A percentile compares a stretch with the other conserved stretches of the same genome.
phyloP scores from a whole-genome alignment of 2,888 invertebrate species.

The Gisinianus flammeolus region DNA sequence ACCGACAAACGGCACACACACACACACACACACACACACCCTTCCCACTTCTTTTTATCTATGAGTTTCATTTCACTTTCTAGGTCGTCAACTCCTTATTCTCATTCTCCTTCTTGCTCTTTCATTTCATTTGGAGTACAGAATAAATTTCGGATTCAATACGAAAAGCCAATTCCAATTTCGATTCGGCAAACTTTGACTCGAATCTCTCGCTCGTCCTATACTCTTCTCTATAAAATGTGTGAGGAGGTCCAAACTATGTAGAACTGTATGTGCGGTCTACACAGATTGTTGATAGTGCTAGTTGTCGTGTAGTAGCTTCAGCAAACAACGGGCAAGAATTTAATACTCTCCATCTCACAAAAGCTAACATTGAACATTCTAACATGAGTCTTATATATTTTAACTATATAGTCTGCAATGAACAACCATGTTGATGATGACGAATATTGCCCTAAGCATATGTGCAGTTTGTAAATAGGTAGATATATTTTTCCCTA shows the following conservation, averaged over 20 bases:
- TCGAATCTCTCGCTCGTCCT: too few species aligned
- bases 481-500: not conserved
- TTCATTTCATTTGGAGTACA: not conserved
- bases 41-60: too few species aligned
- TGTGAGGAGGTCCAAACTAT: too few species aligned
- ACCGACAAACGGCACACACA: not conserved
- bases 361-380: not conserved
- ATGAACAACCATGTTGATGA: not conserved
- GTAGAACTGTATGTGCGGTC: too few species aligned
- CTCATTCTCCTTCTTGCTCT: not conserved
- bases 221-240: too few species aligned
- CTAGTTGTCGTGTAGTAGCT: too few species aligned
- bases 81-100: constrained; percentile 19
- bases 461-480: not conserved
- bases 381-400: not conserved
- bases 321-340: not conserved
- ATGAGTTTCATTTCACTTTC: constrained; percentile 20
- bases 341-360: not conserved
- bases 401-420: not conserved
- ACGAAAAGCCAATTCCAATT: constrained; percentile 7
- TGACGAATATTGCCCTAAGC: constrained; percentile 8
- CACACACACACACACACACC: too few species aligned
- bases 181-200: constrained; percentile 10
- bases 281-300: too few species aligned
- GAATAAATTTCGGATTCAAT: not conserved